phyloP scores from a whole-genome alignment of 2,797 vertebrate species.

The Remorina albescens region DNA sequence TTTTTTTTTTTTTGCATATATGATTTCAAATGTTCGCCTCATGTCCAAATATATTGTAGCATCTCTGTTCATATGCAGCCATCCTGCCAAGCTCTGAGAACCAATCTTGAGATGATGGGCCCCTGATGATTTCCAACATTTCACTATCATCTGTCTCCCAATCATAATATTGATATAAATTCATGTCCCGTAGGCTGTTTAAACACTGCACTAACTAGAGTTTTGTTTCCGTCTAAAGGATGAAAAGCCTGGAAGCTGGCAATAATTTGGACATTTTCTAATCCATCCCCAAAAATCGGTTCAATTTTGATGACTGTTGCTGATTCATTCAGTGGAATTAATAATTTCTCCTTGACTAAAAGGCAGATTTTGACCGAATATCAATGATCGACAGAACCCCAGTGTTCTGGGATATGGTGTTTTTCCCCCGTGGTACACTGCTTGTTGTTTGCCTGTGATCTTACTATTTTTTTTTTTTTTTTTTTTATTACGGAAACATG shows the following conservation, averaged over 20 bases:
- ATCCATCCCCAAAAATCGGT: too few relatives aligned
- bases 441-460: background rate
- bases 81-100: background rate
- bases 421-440: constrained; percentile 22
- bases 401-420: background rate
- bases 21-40: background rate
- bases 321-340: too few relatives aligned
- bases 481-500: constrained; percentile 23
- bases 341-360: background rate
- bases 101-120: background rate
- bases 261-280: too few relatives aligned
- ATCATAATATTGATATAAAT: background rate
- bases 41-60: background rate
- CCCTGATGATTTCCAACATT: background rate
- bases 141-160: background rate
- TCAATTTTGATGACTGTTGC: background rate
- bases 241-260: background rate
- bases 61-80: background rate
- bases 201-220: background rate
- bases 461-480: constrained; percentile 11
- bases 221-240: background rate
- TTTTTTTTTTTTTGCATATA: background rate
- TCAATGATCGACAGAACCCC: background rate
- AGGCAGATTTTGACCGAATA: background rate
- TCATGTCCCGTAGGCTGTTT: background rate